Evolutionary conservation across 2,113 vertebrate genomes (phyloP), one percentile per base, ranked within the genome.

Genomic region (Probosciger aterrimus): DNA sequence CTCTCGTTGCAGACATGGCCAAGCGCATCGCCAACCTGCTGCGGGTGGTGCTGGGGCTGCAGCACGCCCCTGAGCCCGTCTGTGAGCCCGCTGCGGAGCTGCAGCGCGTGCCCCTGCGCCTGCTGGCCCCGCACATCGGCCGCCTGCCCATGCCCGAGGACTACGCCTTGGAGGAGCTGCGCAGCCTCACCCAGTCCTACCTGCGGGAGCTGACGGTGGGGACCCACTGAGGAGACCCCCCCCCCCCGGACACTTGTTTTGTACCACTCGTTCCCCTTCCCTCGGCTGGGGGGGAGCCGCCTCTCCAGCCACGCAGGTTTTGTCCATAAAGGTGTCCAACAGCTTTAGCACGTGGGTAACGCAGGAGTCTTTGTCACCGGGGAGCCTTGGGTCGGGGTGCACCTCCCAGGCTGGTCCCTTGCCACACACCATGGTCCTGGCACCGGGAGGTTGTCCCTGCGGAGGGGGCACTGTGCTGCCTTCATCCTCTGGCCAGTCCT

Each of bases 111-210:
- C 99, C 99, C 0, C 97, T 99, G 11, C 97, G 98, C 41, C 98
- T 98, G 50, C 97, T 99, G 28, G 99, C 98, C 3, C 99, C 99
- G 3, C 98, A 99, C 97, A 97, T 99, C 17, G 98, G 98, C 10
- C 98, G 98, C 11, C 98, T 99, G 53, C 99, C 99, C 16, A 98
- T 99, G 99, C 99, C 99, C 0, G 99, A 99, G 96, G 99, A 99
- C 97, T 99, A 99, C 14, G 98, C 99, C 44, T 95, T 99, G 97
- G 99, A 99, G 95, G 99, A 99, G 95, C 98, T 99, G 28, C 98
- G 99, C 4, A 97, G 98, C 67, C 99, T 99, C 90, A 99, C 99
- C 5, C 98, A 99, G 97, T 98, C 98, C 0, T 99, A 99, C 97
- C 98, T 99, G 18, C 96, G 97, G 2, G 99, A 99, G 98, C 98